These are phyloP conservation scores for Onychostoma macrolepis DNA, from an alignment of 2,113 vertebrate genomes.

Conservation along the genomic window DNA sequence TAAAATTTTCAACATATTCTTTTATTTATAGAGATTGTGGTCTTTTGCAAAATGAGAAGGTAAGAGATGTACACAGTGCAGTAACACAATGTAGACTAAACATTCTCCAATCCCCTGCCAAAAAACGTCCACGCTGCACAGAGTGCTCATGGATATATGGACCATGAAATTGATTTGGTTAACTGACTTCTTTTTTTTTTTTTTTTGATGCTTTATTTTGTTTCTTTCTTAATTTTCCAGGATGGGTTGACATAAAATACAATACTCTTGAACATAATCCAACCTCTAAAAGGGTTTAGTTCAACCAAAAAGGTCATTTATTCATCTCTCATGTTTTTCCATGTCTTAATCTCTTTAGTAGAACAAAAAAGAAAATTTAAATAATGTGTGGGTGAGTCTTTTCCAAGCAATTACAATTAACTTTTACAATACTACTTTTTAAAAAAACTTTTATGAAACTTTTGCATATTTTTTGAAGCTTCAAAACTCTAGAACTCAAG, in stretches of 20 bases:
- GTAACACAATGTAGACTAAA: conserved; percentile 92
- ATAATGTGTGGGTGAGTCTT: background rate
- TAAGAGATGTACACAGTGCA: conserved; percentile 96
- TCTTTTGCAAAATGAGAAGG: conserved; percentile 99
- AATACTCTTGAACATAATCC: background rate
- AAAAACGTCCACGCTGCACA: conserved; percentile 72
- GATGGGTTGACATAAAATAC: background rate
- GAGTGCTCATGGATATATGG: conserved; percentile 77
- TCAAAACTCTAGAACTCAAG: background rate
- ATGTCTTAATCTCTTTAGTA: background rate
- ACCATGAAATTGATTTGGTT: conserved; percentile 70
- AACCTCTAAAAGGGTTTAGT: background rate
- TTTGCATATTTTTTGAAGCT: background rate
- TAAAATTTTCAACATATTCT: conserved; percentile 99
- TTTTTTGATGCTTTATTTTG: background rate
- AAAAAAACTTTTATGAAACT: background rate
- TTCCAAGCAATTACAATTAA: background rate
- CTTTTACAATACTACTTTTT: background rate
- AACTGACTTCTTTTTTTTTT: conserved; percentile 60
- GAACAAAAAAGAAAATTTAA: background rate
- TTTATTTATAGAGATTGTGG: conserved; percentile 99
- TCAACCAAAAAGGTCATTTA: background rate
- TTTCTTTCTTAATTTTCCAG: conserved; percentile 12
- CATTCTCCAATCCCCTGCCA: conserved; percentile 80
- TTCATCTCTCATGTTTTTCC: background rate